A percentile compares a stretch with the other conserved stretches of the same genome.
Evolutionary conservation across 2,113 vertebrate species (phyloP).

Genomic region (Tursiops truncatus): DNA sequence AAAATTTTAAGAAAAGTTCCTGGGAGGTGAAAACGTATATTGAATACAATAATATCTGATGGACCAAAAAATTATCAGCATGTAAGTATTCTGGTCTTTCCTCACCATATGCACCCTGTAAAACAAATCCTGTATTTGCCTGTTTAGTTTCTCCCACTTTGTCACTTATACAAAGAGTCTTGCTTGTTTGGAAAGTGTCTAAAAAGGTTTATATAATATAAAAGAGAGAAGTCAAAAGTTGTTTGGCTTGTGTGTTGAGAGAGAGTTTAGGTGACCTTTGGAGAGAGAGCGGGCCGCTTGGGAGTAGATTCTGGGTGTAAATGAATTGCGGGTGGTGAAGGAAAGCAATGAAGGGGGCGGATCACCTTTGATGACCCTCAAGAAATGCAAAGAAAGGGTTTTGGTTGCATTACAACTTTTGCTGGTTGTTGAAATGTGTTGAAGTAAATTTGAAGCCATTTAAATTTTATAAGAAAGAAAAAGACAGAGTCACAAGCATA

Average conservation of each 20-base stretch:
- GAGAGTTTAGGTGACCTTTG: neutral
- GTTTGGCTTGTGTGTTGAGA: neutral
- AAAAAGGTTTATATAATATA: neutral
- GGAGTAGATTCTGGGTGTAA: neutral
- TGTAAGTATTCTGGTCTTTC: neutral
- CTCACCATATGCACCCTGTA: neutral
- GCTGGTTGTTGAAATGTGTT: neutral
- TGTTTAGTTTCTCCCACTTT: neutral
- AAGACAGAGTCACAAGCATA: neutral
- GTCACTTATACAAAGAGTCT: neutral
- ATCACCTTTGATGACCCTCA: neutral
- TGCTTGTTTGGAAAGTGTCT: neutral
- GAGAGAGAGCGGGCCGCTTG: neutral
- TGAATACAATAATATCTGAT: neutral
- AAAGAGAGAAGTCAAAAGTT: neutral
- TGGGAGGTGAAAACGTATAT: neutral
- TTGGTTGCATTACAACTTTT: neutral
- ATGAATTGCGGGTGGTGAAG: neutral
- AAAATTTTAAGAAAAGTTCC: neutral
- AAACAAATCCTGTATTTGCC: neutral
- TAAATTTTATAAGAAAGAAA: neutral
- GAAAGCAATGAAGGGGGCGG: neutral
- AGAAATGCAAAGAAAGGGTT: neutral
- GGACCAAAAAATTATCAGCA: neutral
- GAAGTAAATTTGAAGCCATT: neutral